Conservation (phyloP, 64 coral and sea anemone genomes). For the Trachythela sp. region DNA sequence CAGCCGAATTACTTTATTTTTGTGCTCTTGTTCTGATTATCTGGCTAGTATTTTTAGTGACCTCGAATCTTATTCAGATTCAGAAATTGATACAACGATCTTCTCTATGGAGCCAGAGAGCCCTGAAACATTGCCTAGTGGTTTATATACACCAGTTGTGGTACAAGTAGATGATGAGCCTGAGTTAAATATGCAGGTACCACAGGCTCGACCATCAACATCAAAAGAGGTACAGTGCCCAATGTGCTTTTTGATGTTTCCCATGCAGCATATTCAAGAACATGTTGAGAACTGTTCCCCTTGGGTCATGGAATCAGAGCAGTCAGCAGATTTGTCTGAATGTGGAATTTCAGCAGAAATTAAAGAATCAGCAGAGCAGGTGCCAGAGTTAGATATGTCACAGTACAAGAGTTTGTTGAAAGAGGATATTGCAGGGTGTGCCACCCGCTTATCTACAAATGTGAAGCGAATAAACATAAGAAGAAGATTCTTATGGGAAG, state of each 20-base stretch:
- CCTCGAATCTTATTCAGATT: not conserved
- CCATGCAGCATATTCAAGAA: conserved; percentile 30
- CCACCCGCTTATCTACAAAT: not conserved
- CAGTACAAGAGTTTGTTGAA: not conserved
- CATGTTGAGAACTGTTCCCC: conserved; percentile 35
- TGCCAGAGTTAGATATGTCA: not conserved
- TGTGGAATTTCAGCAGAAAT: not conserved
- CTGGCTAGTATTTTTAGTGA: not conserved
- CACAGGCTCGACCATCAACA: not conserved
- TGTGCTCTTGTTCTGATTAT: not conserved
- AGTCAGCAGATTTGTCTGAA: not conserved
- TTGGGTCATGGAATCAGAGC: conserved; percentile 16
- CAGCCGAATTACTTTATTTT: not conserved
- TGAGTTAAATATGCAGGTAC: not conserved
- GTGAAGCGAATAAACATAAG: not conserved
- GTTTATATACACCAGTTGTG: not conserved
- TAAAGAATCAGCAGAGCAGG: not conserved
- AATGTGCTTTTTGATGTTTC: conserved; percentile 39
- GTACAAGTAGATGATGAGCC: not conserved
- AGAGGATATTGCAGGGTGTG: not conserved
- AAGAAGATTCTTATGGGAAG: conserved; percentile 2
- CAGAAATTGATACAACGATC: not conserved
- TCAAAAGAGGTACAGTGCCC: conserved; percentile 32
- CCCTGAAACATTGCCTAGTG: not conserved
- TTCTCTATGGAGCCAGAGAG: not conserved